Conservation (phyloP, 2,888 invertebrate genomes). For the Hofmannophila pseudospretella region DNA sequence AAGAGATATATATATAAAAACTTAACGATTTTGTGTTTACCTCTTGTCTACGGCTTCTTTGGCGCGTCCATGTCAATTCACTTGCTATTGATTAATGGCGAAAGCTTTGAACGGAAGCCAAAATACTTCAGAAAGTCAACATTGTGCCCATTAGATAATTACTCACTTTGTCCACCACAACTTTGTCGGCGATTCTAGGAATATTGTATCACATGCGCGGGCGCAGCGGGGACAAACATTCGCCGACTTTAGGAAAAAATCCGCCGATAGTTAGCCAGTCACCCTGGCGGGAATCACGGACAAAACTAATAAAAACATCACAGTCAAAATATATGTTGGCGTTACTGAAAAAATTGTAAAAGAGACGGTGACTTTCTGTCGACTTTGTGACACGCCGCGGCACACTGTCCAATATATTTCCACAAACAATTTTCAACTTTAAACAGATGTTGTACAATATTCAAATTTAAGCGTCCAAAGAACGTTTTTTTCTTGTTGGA, state of each 20-base stretch:
- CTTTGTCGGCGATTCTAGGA: constrained; percentile 67
- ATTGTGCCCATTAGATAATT: constrained; percentile 68
- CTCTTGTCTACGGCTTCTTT: constrained; percentile 21
- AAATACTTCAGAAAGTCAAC: constrained; percentile 64
- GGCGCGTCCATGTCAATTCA: constrained; percentile 21
- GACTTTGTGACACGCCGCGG: constrained; percentile 66
- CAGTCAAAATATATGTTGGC: constrained; percentile 76
- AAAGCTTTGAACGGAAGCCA: constrained; percentile 65
- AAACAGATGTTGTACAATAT: constrained; percentile 11
- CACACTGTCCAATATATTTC: constrained; percentile 33
- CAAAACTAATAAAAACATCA: constrained; percentile 78
- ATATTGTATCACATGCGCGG: constrained; percentile 26
- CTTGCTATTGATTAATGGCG: constrained; percentile 63
- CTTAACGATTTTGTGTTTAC: background rate
- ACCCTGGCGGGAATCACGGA: constrained; percentile 59
- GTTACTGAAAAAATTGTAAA: constrained; percentile 56
- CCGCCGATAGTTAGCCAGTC: constrained; percentile 51
- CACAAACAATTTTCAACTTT: constrained; percentile 20
- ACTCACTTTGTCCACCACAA: constrained; percentile 28
- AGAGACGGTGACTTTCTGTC: constrained; percentile 65
- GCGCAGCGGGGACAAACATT: constrained; percentile 43
- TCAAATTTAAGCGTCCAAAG: constrained; percentile 11
- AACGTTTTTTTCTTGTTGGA: constrained; percentile 38
- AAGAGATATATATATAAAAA: background rate
- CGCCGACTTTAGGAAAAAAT: constrained; percentile 57